These are phyloP conservation scores for Sinella curviseta DNA, from an alignment of 1,140 invertebrate species.

Conservation along the genomic window DNA sequence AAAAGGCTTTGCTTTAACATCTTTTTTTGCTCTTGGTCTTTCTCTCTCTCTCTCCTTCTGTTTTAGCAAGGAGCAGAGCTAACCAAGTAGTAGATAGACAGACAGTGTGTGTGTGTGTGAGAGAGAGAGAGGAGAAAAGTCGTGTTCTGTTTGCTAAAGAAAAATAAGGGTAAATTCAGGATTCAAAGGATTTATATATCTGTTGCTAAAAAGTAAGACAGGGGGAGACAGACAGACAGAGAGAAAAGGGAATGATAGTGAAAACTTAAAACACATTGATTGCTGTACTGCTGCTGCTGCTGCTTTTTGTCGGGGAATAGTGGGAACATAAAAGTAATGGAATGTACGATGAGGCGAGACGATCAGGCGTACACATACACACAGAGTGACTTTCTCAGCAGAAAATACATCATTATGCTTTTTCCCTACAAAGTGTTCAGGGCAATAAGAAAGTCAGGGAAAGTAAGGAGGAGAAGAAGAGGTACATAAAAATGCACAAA, in stretches of 20 bases:
- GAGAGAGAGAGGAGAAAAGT: neutral
- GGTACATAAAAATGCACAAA: neutral
- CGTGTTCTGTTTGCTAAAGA: neutral
- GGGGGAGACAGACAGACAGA: too few relatives aligned
- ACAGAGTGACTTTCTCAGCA: too few relatives aligned
- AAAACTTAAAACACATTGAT: slow-evolving; percentile 21
- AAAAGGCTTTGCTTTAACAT: neutral
- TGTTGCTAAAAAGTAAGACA: neutral
- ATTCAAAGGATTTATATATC: slow-evolving; percentile 18
- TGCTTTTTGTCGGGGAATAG: too few relatives aligned
- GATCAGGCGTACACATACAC: too few relatives aligned
- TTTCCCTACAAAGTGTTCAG: too few relatives aligned
- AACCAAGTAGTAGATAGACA: neutral
- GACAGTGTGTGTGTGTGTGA: too few relatives aligned
- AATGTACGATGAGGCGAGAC: neutral
- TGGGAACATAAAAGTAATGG: too few relatives aligned
- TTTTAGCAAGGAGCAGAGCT: neutral
- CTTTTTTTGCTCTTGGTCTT: neutral
- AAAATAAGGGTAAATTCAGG: neutral
- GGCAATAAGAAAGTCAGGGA: too few relatives aligned
- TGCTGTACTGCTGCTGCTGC: neutral
- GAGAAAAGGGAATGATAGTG: neutral
- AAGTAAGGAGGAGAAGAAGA: too few relatives aligned
- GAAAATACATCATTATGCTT: too few relatives aligned
- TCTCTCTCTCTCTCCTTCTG: neutral